These are phyloP conservation scores for Romanomermis culicivorax DNA, from an alignment of 2,888 invertebrate genomes.

Conservation along the genomic window DNA sequence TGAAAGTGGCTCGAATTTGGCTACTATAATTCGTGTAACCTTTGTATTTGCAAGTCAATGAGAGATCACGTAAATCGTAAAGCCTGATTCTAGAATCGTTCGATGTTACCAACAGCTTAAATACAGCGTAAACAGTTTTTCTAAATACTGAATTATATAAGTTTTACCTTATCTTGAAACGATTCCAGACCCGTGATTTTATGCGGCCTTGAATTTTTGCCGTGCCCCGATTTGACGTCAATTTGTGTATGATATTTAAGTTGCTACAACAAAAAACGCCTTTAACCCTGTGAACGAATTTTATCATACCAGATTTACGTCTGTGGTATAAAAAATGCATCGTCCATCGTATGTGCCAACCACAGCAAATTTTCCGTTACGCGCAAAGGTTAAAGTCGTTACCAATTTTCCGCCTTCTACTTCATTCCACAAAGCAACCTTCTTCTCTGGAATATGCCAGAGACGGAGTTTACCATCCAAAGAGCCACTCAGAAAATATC, in stretches of 20 bases:
- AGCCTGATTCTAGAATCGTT: constrained; percentile 88
- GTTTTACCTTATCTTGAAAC: constrained; percentile 54
- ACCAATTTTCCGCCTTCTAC: constrained; percentile 47
- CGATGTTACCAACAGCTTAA: constrained; percentile 66
- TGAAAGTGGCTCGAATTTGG: constrained; percentile 85
- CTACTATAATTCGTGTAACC: constrained; percentile 73
- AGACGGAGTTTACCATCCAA: constrained; percentile 89
- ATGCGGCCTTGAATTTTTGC: constrained; percentile 74
- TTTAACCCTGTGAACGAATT: no score
- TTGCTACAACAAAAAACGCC: constrained; percentile 38
- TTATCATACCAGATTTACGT: constrained; percentile 32
- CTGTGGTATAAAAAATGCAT: constrained; percentile 91
- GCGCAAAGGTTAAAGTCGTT: constrained; percentile 26
- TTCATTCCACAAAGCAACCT: constrained; percentile 93
- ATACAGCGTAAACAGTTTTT: constrained; percentile 10
- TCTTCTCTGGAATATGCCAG: constrained; percentile 98
- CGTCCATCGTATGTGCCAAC: constrained; percentile 95
- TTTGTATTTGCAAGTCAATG: constrained; percentile 81
- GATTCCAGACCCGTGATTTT: constrained; percentile 95
- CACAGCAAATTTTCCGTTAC: constrained; percentile 85
- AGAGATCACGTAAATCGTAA: constrained; percentile 80
- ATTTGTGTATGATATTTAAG: constrained; percentile 94
- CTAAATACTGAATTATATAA: constrained; percentile 8
- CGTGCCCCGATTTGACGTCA: constrained; percentile 73
- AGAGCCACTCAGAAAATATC: constrained; percentile 85